Evolutionary conservation across 2,113 vertebrate species (phyloP), one percentile per base, ranked within the genome.

Genomic region (Pelobates fuscus): DNA sequence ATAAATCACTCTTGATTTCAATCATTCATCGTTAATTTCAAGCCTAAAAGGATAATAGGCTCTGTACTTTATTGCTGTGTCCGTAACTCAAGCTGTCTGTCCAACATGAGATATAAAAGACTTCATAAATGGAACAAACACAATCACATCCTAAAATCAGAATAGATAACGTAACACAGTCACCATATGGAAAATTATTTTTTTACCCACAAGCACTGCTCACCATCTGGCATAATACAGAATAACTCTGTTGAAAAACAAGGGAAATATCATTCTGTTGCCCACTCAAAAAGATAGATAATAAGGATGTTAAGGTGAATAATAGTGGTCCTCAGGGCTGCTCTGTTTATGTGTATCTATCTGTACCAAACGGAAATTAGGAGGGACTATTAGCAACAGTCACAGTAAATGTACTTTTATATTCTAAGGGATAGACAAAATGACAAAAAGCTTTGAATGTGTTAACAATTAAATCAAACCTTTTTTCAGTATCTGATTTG

Each of bases 131-230:
- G 65, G 73, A 77, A 52, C 73, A 68, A 77, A 77, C 52, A 54
- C 64, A 77, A 68, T 77, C 67, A 77, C 57, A 68, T 77, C 65
- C 73, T 68, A 59, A 77, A 67, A 77, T 60, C 65, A 77, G 68
- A 77, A 77, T 52, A 77, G 65, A 77, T 77, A 77, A 77, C 73
- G 73, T 77, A 77, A 77, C 64, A 60, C 43, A 68, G 73, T 77
- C 73, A 68, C 64, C 65, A 77, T 68, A 68, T 68, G 65, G 65
- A 77, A 77, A 77, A 68, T 77, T n/a, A 77, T 77, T 77, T 64
- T 77, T 68, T 77, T 77, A 68, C 73, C 73, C 73, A 77, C 72
- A 77, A 77, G 73, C 64, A 26, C 73, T 68, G 59, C 73, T 77
- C 73, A 68, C 73, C 73, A 77, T 77, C 65, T 77, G 73, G 73